Evolutionary conservation across 2,113 vertebrate species (phyloP), one percentile per base, ranked within the genome.

Genomic region (Rhodinocichla rosea): DNA sequence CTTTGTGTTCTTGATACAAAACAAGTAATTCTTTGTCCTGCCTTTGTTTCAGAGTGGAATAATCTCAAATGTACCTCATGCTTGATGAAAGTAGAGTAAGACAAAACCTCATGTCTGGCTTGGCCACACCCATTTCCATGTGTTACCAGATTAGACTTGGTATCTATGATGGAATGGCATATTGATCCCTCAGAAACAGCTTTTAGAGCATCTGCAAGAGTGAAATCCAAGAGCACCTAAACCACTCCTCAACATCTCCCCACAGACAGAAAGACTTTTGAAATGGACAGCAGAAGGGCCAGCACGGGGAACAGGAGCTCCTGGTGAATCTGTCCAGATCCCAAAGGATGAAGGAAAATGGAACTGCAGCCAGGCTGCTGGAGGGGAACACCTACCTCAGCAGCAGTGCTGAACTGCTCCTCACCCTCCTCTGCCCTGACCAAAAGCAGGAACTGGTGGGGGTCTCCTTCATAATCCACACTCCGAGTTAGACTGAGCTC

Each of bases 391-490:
- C 97, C 67, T 65, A 99, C 99, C 98, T 99, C 98, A 7, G 98
- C 98, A 67, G 98, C 97, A 67, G 98, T 99, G 94, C 98, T 98
- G 89, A 99, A 95, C 79, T 97, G 97, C 44, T 98, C 97, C 78
- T 97, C 92, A 4, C 95, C 90, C 94, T 99, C 99, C 44, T 97
- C 98, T 92, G 98, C 98, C 94, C 98, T 97, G 65, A 99, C 98
- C 78, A 98, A 77, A 26, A 99, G 96, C 83, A 98, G 90, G 94
- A 98, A 98, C 24, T 98, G 98, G 75, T 98, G 98, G 55, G 99
- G 97, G 93, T 98, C 98, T 12, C 91, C 97, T 92, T 99, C 99
- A 63, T 98, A 99, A 98, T 99, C 99, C 44, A 99, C 97, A 24
- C 94, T 94, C 19, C 87, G 98, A 27, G 98, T 99, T 79, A 99